phyloP scores from a whole-genome alignment of 1,140 invertebrate genomes.

The Trachelipus rathkii region DNA sequence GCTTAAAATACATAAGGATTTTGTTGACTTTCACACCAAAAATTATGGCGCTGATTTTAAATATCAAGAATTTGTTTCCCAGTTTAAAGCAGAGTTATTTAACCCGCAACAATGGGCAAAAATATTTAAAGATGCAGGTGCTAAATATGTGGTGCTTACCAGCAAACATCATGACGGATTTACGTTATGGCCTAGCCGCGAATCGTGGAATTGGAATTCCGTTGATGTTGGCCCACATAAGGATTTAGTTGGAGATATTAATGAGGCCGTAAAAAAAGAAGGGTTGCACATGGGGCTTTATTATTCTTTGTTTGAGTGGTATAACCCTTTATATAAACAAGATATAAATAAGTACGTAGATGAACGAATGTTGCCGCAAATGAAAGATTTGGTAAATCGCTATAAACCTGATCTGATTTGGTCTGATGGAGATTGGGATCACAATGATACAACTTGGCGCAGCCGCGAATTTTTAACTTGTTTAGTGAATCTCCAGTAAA shows the following conservation, averaged over 20 bases:
- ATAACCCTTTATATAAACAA: too few species aligned
- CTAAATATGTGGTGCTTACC: constrained; percentile 77
- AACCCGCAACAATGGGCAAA: constrained; percentile 70
- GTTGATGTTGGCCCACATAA: constrained; percentile 75
- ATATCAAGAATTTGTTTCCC: constrained; percentile 78
- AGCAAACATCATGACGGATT: constrained; percentile 83
- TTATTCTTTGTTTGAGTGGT: too few species aligned
- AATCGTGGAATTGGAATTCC: constrained; percentile 48
- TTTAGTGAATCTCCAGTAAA: constrained; percentile 85
- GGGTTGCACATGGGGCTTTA: too few species aligned
- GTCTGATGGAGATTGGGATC: constrained; percentile 78
- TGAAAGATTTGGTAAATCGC: background rate
- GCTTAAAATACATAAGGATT: too few species aligned
- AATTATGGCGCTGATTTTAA: constrained; percentile 73
- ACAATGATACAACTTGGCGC: constrained; percentile 29
- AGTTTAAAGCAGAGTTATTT: constrained; percentile 72
- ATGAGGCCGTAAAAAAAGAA: constrained; percentile 61
- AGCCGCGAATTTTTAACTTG: constrained; percentile 54
- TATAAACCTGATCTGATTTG: constrained; percentile 23
- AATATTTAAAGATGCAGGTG: constrained; percentile 70
- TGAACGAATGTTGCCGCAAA: too few species aligned
- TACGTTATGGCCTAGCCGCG: constrained; percentile 79
- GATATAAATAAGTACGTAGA: too few species aligned
- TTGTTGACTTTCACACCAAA: constrained; percentile 47
- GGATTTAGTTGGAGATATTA: constrained; percentile 70